Percentiles rank a stretch among this genome's conserved stretches.
phyloP scores from a whole-genome alignment of 2,888 invertebrate species.

The Pherbina coryleti region DNA sequence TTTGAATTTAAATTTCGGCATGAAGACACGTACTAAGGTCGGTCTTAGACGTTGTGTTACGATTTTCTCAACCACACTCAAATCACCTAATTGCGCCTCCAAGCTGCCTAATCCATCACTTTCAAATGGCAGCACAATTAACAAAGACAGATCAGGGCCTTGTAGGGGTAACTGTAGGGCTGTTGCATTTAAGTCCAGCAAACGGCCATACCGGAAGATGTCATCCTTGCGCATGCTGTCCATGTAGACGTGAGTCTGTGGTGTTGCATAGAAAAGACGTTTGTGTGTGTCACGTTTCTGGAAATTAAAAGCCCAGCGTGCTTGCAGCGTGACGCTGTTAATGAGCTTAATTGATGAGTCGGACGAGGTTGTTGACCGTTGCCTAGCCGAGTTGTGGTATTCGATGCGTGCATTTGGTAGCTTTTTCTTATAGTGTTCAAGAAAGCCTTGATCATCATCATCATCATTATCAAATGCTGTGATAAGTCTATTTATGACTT shows the following conservation, averaged over 20 bases:
- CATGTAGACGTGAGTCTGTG: slow-evolving; percentile 40
- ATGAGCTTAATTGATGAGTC: neutral
- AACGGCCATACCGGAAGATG: slow-evolving; percentile 46
- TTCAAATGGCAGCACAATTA: slow-evolving; percentile 47
- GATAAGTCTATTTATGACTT: neutral
- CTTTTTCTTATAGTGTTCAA: neutral
- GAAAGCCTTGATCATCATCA: neutral
- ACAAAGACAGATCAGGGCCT: slow-evolving; percentile 42
- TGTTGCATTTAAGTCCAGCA: slow-evolving; percentile 49
- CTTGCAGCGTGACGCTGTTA: slow-evolving; percentile 40
- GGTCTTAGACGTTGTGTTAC: slow-evolving; percentile 22
- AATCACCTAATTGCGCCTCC: slow-evolving; percentile 40
- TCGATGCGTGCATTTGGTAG: neutral
- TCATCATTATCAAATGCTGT: neutral
- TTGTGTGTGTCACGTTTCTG: slow-evolving; percentile 52
- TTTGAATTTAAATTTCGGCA: slow-evolving; percentile 50
- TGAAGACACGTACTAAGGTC: slow-evolving; percentile 46
- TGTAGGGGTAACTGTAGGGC: slow-evolving; percentile 49
- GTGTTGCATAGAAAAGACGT: slow-evolving; percentile 39
- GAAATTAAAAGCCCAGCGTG: slow-evolving; percentile 52
- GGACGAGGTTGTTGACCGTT: neutral
- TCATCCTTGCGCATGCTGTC: slow-evolving; percentile 52
- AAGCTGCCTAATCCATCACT: slow-evolving; percentile 45
- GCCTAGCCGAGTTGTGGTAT: neutral
- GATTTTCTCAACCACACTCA: slow-evolving; percentile 40